phyloP scores from a whole-genome alignment of 35 echinoderm and acorn worm species.

The Patiria miniata region DNA sequence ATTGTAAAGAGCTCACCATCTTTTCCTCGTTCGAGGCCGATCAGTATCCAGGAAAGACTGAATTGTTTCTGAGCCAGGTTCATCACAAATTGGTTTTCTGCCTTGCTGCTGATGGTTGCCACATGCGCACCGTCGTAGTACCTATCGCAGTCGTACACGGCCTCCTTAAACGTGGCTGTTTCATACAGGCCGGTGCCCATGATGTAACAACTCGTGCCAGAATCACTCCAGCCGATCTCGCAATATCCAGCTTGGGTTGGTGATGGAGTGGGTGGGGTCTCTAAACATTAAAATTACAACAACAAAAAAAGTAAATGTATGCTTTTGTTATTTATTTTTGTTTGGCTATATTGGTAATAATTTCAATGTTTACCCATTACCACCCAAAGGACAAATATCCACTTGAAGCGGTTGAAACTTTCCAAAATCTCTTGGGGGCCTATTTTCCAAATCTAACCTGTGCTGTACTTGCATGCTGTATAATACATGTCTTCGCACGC shows the following conservation, averaged over 20 bases:
- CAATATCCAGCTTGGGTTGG: background rate
- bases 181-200: background rate
- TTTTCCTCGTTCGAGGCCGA: background rate
- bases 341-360: too few species aligned
- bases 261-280: background rate
- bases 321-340: too few species aligned
- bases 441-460: background rate
- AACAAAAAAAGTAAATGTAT: too few species aligned
- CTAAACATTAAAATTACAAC: too few species aligned
- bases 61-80: background rate
- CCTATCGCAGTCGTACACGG: background rate
- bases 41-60: background rate
- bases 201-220: background rate
- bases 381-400: too few species aligned
- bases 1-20: too few species aligned
- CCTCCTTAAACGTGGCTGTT: background rate
- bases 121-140: background rate
- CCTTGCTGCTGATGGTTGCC: slow-evolving; percentile 14
- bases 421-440: too few species aligned
- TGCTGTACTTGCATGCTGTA: slow-evolving; percentile 8
- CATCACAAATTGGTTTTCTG: background rate
- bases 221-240: background rate
- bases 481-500: background rate
- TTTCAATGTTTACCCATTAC: too few species aligned
- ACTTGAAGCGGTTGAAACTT: too few species aligned